These are phyloP conservation scores for Eubasilissa splendida DNA, from an alignment of 2,888 invertebrate species.

Conservation along the genomic window DNA sequence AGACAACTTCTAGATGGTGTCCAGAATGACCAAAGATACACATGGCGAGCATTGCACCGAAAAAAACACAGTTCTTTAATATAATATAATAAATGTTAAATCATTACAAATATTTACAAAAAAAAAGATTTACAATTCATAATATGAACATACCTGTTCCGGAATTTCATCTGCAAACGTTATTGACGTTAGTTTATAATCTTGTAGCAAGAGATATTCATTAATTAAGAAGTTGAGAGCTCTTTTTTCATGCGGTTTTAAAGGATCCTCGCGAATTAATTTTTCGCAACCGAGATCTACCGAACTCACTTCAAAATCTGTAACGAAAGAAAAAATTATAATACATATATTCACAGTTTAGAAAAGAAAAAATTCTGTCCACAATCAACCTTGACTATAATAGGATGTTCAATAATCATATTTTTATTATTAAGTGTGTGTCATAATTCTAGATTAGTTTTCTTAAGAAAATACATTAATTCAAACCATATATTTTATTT, in stretches of 20 bases:
- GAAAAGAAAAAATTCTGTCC: neutral
- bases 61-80: too few species aligned
- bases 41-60: too few species aligned
- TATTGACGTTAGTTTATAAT: conserved; percentile 89
- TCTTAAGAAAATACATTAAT: too few species aligned
- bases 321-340: conserved; percentile 57
- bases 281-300: conserved; percentile 68
- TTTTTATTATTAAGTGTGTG: too few species aligned
- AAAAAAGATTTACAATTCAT: too few species aligned
- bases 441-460: too few species aligned
- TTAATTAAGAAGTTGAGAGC: conserved; percentile 90
- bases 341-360: neutral
- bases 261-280: conserved; percentile 65
- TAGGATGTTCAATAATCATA: too few species aligned
- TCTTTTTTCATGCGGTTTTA: conserved; percentile 87
- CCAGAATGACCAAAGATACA: too few species aligned
- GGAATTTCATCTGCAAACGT: conserved; percentile 94
- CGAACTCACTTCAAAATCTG: conserved; percentile 69
- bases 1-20: too few species aligned
- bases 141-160: conserved; percentile 76
- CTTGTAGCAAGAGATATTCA: conserved; percentile 84
- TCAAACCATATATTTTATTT: too few species aligned
- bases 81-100: too few species aligned
- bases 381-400: neutral
- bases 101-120: too few species aligned